These are phyloP conservation scores for Eurystomus glaucurus DNA, from an alignment of 2,797 vertebrate species.

Conservation along the genomic window DNA sequence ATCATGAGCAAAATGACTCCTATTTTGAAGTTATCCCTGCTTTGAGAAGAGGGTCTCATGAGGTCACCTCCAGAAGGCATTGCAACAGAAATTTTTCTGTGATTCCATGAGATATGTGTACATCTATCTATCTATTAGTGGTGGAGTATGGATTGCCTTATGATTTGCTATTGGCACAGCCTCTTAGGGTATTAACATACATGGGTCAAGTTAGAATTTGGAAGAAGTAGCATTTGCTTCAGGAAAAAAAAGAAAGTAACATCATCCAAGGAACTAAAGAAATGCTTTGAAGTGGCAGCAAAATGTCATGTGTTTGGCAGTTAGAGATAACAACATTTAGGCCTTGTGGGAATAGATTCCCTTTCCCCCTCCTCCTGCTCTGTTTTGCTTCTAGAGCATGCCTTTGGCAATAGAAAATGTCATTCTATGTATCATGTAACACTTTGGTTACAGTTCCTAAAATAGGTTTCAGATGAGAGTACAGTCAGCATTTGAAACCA, in stretches of 20 bases:
- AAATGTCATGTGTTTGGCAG: constrained; percentile 37
- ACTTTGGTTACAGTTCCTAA: constrained; percentile 29
- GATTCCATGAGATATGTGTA: not conserved
- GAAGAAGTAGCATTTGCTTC: constrained; percentile 47
- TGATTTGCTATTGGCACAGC: constrained; percentile 45
- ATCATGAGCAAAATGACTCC: not conserved
- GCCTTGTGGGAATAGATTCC: constrained; percentile 13
- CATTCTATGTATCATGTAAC: constrained; percentile 42
- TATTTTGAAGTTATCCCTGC: not conserved
- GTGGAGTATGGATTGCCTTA: not conserved
- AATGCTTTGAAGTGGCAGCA: constrained; percentile 61
- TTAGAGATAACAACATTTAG: constrained; percentile 45
- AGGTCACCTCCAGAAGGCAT: not conserved
- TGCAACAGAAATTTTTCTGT: not conserved
- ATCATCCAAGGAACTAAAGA: constrained; percentile 23
- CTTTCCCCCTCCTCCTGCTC: not conserved
- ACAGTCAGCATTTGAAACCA: constrained; percentile 49
- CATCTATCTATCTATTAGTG: not conserved
- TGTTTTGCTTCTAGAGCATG: constrained; percentile 57
- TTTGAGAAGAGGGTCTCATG: not conserved
- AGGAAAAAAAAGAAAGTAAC: constrained; percentile 12
- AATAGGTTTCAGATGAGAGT: constrained; percentile 28
- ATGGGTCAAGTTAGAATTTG: constrained; percentile 56
- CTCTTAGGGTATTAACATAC: constrained; percentile 41
- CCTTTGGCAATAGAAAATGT: constrained; percentile 70